Evolutionary conservation across 2,113 vertebrate species (phyloP).

Genomic region (Nerophis ophidion): DNA sequence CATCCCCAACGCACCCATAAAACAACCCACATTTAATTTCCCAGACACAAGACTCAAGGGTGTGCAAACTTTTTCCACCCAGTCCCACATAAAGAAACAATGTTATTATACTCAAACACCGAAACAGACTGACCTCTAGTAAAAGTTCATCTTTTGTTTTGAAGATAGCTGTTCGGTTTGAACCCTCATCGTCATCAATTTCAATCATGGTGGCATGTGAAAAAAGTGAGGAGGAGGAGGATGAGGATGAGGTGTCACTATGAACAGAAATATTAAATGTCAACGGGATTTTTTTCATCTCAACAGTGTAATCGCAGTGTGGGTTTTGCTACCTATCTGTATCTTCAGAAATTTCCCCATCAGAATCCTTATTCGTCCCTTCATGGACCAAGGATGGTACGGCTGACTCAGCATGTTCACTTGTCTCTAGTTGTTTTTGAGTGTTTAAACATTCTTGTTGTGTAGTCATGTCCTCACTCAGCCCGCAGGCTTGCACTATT

Average conservation of each 20-base stretch:
- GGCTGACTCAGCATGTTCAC: background rate
- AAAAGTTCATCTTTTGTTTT: slow-evolving; percentile 50
- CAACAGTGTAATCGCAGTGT: background rate
- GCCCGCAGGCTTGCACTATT: background rate
- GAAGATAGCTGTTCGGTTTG: slow-evolving; percentile 48
- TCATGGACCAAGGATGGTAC: fast-evolving
- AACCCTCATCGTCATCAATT: slow-evolving; percentile 51
- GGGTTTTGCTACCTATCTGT: slow-evolving; percentile 46
- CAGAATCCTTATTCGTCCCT: background rate
- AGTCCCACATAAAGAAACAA: too few species aligned
- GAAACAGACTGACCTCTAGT: slow-evolving; percentile 42
- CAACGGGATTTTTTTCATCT: background rate
- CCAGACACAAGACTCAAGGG: too few species aligned
- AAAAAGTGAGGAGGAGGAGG: slow-evolving; percentile 35
- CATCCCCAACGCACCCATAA: too few species aligned
- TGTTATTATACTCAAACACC: background rate
- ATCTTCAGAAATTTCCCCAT: slow-evolving; percentile 25
- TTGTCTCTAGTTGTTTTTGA: background rate
- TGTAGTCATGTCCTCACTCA: slow-evolving; percentile 25
- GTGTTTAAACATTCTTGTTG: slow-evolving; percentile 8
- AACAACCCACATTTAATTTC: too few species aligned
- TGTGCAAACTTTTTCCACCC: too few species aligned
- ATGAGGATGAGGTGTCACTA: slow-evolving; percentile 56
- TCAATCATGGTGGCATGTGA: slow-evolving; percentile 7
- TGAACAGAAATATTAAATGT: background rate